Evolutionary conservation across 1,140 invertebrate genomes (phyloP).

Genomic region (Calosoma granatense): DNA sequence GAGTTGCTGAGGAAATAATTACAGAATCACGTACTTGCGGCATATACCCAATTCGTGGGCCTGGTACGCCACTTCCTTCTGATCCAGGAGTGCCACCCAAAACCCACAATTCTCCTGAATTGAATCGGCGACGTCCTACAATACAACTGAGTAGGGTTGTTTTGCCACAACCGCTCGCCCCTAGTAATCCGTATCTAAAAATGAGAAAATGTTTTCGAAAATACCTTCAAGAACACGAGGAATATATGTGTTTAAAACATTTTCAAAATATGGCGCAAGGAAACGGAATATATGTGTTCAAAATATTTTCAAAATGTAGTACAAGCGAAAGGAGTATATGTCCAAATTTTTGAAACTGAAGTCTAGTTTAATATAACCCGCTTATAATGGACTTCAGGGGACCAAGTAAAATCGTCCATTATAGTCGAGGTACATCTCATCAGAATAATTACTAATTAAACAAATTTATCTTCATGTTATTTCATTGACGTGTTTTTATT

Average conservation of each 20-base stretch:
- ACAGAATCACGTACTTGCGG: constrained; percentile 46
- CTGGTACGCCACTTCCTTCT: constrained; percentile 63
- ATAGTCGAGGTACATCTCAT: no score
- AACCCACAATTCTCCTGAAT: constrained; percentile 67
- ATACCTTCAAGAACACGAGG: background rate
- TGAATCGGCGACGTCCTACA: constrained; percentile 63
- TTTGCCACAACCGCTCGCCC: constrained; percentile 76
- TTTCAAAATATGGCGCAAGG: background rate
- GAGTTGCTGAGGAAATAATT: background rate
- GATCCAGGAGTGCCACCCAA: constrained; percentile 66
- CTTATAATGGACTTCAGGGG: no score
- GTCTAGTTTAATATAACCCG: no score
- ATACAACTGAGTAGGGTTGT: constrained; percentile 78
- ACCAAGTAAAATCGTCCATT: no score
- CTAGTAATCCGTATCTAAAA: constrained; percentile 73
- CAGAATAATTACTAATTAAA: no score
- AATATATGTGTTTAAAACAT: background rate
- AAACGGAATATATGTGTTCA: background rate
- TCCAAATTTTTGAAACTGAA: no score
- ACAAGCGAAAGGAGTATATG: background rate
- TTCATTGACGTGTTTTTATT: no score
- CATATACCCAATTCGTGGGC: constrained; percentile 75
- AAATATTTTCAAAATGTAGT: background rate
- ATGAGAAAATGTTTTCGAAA: constrained; percentile 10
- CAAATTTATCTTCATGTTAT: no score